Base-by-base conservation (phyloP, 2,113 vertebrate genomes). In the Zapornia atra region DNA sequence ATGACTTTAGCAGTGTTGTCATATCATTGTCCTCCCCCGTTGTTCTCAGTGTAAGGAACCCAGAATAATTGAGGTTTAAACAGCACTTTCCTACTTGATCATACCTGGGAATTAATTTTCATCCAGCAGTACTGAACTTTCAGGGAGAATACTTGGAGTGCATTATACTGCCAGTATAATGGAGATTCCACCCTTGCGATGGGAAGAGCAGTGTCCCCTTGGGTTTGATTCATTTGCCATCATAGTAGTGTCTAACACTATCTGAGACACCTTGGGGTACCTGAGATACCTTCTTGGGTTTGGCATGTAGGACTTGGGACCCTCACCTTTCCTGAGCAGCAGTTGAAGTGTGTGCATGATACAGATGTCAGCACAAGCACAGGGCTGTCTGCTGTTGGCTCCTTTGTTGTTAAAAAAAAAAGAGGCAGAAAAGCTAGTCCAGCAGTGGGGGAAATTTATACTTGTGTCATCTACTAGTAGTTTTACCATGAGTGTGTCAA, bases 131-230 rank as follows among this genome's bases (percentile, higher is more conserved):
- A 0, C 28, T 87, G 73, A 85, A 50, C 28, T 51, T 86, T 20
- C 8, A 69, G 63, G 44, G 15, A 51, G 26, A 56, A 79, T 17
- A 38, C 16, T 54, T 59, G 11, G 63, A 75, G 11, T 19, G 33
- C 0, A 0, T 69, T 84, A 29, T 19, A 18, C 13, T 2, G 2
- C 56, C 10, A 25, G 4, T 13, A 12, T 60, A n/a, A 82, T 28
- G 26, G 61, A 59, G 29, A 44, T 81, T 31, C 33, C 42, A 12
- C 22, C 38, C 15, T 33, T 57, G 42, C 26, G 26, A 19, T 77
- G 64, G 38, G 40, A 54, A 65, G 50, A 82, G 36, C 46, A 53
- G 15, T 6, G 21, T 75, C 25, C 12, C 24, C 17, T 61, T 29
- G 29, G 13, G 15, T 73, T 81, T 57, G 38, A 57, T 48, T 57